Evolutionary conservation across 1,140 invertebrate species (phyloP), one percentile per base, ranked within the genome.

Genomic region (Eriosoma lanigerum): DNA sequence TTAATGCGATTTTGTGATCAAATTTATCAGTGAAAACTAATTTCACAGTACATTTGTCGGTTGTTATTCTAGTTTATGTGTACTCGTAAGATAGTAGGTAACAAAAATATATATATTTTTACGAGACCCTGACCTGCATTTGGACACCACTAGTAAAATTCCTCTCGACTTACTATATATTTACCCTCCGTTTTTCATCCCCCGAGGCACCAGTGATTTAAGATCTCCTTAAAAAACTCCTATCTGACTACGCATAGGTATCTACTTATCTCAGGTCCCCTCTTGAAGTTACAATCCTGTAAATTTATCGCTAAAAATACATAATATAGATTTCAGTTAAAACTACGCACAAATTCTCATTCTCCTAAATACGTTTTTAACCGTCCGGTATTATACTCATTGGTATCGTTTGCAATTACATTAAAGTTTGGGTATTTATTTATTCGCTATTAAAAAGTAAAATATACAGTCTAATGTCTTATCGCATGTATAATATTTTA

Each of bases 1-100:
- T n/a, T 72, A 70, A 70, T 50, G 24, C 44, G 48, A 50, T 72
- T 52, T 50, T 8, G 24, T 19, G 24, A 56, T 56, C 24, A 44
- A 76, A 44, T 76, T 56, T 10, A 38, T 19, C 32, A 12, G 29
- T 13, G 15, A 15, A 58, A 76, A 76, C 72, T 76, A 76, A 76
- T 76, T 76, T 76, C 44, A 76, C 72, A 76, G 72, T 76, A 76
- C 72, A 76, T 76, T 76, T 58, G 29, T 24, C 72, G 26, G 21
- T 24, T 38, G 3, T 38, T 58, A 44, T 38, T 56, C 52, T 54
- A 56, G 72, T 56, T 54, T 75, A 21, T 38, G 19, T 13, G 48
- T 32, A 19, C 32, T 15, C 32, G 32, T 38, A 52, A 52, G 6
- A n/a, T 54, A 21, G 24, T 24, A 38, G 17, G n/a, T 52, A 76